Base-by-base conservation (phyloP, 2,888 invertebrate species). In the Aelia acuminata region DNA sequence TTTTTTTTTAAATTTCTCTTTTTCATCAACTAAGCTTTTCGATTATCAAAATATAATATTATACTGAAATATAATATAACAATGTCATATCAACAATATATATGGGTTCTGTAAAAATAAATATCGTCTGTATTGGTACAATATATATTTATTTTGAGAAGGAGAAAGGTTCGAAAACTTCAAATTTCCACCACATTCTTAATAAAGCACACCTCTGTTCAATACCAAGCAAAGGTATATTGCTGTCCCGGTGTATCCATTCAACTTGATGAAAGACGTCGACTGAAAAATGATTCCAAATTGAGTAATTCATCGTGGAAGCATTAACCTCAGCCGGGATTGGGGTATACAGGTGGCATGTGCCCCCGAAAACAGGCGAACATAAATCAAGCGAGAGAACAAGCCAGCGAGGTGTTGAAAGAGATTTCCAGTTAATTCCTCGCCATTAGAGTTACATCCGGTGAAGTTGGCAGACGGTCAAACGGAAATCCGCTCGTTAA, bases 401-500 rank as follows among this genome's bases (percentile, higher is more conserved):
- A 39, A 43, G 80, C 43, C 3, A n/a, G 43, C 39, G 80, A 80
- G 80, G 80, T 43, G 80, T 80, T 47, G 80, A 80, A 80, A 80
- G 80, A 80, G 80, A 43, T 47, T 80, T 80, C n/a, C n/a, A 47
- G 80, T 80, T 80, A 80, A 80, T 80, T 80, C 80, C 80, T 80
- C 13, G 43, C 80, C 80, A 80, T 80, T 80, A 39, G 80, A 43
- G 80, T 80, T 80, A 80, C 80, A 80, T 80, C 80, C 80, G 80
- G n/a, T 43, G 80, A 47, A 80, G 80, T 47, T 80, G 80, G 80
- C 80, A 80, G 80, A 80, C 80, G 80, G 39, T 80, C 80, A 80
- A 80, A 80, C 80, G 80, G 80, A 80, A 80, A 80, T 80, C 39
- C 80, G 80, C 43, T 80, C 80, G 80, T 80, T 80, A 80, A 80